Evolutionary conservation across 2,888 invertebrate species (phyloP).

Genomic region (Dromius quadrimaculatus): DNA sequence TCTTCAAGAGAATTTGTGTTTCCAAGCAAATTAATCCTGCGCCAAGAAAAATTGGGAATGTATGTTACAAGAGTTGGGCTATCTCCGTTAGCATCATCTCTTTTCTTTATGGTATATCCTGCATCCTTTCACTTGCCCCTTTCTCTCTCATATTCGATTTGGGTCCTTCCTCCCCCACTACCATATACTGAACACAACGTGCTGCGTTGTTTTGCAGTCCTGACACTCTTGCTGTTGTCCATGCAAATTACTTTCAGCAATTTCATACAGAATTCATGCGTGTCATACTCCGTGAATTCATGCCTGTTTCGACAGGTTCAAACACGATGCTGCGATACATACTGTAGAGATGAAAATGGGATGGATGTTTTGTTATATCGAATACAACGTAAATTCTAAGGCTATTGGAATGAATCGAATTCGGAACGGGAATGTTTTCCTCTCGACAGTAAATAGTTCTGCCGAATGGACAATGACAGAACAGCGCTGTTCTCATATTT

Average conservation of each 20-base stretch:
- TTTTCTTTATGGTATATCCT: too few species aligned
- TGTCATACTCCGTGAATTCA: conserved; percentile 47
- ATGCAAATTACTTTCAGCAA: conserved; percentile 53
- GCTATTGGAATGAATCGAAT: conserved; percentile 16
- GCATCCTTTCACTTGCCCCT: neutral
- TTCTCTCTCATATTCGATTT: too few species aligned
- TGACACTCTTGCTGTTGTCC: conserved; percentile 47
- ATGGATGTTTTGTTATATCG: conserved; percentile 38
- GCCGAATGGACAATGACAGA: conserved; percentile 7
- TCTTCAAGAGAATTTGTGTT: too few species aligned
- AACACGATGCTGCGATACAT: conserved; percentile 26
- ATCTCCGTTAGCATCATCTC: too few species aligned
- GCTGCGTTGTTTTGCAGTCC: conserved; percentile 16
- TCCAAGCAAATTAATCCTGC: too few species aligned
- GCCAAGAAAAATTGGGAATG: too few species aligned
- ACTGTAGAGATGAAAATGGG: too few species aligned
- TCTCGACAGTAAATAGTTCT: conserved; percentile 24
- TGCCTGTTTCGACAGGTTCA: conserved; percentile 45
- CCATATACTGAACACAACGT: conserved; percentile 44
- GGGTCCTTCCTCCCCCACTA: conserved; percentile 21
- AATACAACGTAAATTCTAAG: conserved; percentile 45
- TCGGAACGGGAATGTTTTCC: conserved; percentile 40
- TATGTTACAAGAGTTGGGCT: too few species aligned
- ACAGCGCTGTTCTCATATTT: neutral
- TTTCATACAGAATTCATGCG: conserved; percentile 52